Base-by-base conservation (phyloP, 2,888 invertebrate species). In the Athalia cordata region DNA sequence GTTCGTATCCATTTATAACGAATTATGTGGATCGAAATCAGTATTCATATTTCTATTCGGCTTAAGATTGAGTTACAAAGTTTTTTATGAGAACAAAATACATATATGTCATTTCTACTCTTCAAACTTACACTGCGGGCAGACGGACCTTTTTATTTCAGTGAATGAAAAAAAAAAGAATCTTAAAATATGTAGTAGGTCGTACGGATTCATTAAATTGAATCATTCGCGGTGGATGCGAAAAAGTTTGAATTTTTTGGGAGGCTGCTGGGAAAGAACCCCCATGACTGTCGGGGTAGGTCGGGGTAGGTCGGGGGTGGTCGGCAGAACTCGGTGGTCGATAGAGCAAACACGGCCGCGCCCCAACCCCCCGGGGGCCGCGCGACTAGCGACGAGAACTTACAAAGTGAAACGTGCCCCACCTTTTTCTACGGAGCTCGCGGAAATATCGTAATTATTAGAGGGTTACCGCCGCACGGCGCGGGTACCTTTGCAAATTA, bases 301-400 rank as follows among this genome's bases (percentile, higher is more conserved):
- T 79, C 80, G 81, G 78, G 82, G 81, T 81, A 76, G 82, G 81
- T 89, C 90, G 90, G 86, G 82, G 80, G 82, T 82, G 83, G 85
- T 89, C 89, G 89, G 86, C 86, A 82, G 86, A 85, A 83, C 87
- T 89, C 89, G 89, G 88, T 89, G 90, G 90, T 90, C 90, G 90
- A 90, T 90, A 90, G 90, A 89, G 90, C 90, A 89, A 90, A 90
- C 88, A 89, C 90, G 89, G 86, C 90, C 90, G 90, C 90, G 89
- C 90, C 90, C 89, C 89, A 88, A 89, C 89, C 89, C 88, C 87
- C 85, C 82, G 81, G 84, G 86, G 85, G 83, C 79, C 77, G 79
- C 75, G 75, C 75, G 75, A 75, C 75, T 75, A 72, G 75, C 75
- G 61, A 75, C 50, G 75, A 75, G 75, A 75, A 75, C 75, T 64